Base-by-base conservation (phyloP, 2,113 vertebrate species). In the Eulemur rufifrons region DNA sequence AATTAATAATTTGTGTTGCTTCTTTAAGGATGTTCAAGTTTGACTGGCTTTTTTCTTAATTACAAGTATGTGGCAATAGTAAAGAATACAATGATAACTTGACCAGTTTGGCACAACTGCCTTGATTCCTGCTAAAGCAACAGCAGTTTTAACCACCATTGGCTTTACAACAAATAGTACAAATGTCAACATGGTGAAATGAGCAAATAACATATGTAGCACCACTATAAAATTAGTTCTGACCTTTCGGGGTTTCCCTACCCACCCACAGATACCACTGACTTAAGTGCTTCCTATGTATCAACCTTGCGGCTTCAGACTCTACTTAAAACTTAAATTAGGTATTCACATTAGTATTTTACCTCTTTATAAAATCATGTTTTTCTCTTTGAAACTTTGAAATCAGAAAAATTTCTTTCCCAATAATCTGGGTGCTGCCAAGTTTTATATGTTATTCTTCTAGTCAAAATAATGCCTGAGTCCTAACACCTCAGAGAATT, bases 331-430 rank as follows among this genome's bases (percentile, higher is more conserved):
- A 69, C 15, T 86, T 83, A 54, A 6, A 66, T 86, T 34, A 68
- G 5, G 15, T 61, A 47, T 83, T 50, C 50, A 87, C 29, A 68
- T 74, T 77, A 86, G 17, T 10, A 84, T 82, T 90, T 91, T 92
- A 64, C 39, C 56, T 50, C 34, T 61, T 59, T 47, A 74, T 56
- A 84, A 95, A 97, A 89, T 6, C 20, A 54, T 29, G 1, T 20
- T 94, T 86, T 89, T 86, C 73, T 94, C 63, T 80, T 74, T 83
- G 42, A 93, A 80, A 89, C 9, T 77, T 56, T 80, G n/a, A 71
- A 89, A 63, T 63, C 15, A 64, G 86, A 86, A 87, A n/a, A 80
- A 50, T n/a, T 81, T 88, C 68, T 73, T 82, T 77, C 23, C 42
- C 39, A 96, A n/a, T 20, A 7, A 89, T 59, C 27, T 87, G n/a